Conservation (phyloP, 2,797 vertebrate genomes). For the Melanotaenia maccullochi region DNA sequence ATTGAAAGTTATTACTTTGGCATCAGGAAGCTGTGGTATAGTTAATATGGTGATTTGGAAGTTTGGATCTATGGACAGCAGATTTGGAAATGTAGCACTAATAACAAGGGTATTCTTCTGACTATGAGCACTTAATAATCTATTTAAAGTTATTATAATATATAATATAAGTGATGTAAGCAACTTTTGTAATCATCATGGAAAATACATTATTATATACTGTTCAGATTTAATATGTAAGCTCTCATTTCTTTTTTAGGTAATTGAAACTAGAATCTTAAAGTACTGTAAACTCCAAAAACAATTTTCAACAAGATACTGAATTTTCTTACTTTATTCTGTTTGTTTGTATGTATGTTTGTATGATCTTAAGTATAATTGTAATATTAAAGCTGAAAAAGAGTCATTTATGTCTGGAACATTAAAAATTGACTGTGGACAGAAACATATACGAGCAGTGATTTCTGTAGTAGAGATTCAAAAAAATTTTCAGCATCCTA, state of each 20-base stretch:
- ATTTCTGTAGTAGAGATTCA: not conserved
- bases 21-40: too few species aligned
- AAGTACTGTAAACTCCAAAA: not conserved
- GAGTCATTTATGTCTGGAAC: not conserved
- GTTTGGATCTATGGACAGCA: not conserved
- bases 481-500: constrained; percentile 27
- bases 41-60: not conserved
- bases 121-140: not conserved
- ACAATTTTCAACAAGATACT: not conserved
- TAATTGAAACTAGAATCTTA: not conserved
- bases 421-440: not conserved
- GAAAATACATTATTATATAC: not conserved
- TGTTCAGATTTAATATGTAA: too few species aligned
- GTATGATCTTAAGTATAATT: not conserved
- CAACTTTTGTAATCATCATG: not conserved
- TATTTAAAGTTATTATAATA: not conserved
- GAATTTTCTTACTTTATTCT: not conserved
- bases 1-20: too few species aligned
- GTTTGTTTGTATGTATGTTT: not conserved
- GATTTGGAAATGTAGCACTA: too few species aligned
- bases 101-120: too few species aligned
- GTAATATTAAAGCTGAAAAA: not conserved
- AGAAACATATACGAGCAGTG: not conserved
- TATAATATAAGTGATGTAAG: not conserved
- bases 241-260: too few species aligned